Conservation (phyloP, 92 coral and sea anemone genomes). For the Porites lobata region DNA sequence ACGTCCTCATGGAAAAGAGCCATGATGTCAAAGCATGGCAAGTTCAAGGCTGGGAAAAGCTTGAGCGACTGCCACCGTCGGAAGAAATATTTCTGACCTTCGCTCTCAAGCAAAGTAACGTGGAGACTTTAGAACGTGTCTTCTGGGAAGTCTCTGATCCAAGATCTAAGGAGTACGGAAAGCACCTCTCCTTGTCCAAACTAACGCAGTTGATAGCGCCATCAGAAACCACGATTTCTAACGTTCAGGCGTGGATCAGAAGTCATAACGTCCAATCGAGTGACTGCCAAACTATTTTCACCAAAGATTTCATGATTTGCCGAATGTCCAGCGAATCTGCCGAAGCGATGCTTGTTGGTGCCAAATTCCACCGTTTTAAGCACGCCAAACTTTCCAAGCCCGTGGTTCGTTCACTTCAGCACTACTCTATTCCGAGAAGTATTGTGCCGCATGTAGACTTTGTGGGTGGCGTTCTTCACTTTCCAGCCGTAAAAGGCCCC, state of each 20-base stretch:
- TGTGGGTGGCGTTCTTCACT: slow-evolving; percentile 95
- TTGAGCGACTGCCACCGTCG: slow-evolving; percentile 73
- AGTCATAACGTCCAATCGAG: slow-evolving; percentile 60
- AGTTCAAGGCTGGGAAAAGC: slow-evolving; percentile 83
- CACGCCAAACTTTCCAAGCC: slow-evolving; percentile 73
- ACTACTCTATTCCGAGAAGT: slow-evolving; percentile 80
- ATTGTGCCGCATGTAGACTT: slow-evolving; percentile 89
- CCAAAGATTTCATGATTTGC: slow-evolving; percentile 90
- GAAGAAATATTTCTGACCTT: slow-evolving; percentile 81
- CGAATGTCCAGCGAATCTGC: slow-evolving; percentile 75
- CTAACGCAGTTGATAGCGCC: slow-evolving; percentile 81
- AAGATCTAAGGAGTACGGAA: slow-evolving; percentile 77
- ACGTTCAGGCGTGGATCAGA: slow-evolving; percentile 78
- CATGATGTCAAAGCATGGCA: slow-evolving; percentile 89
- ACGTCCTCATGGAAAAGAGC: slow-evolving; percentile 68
- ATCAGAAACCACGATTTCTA: slow-evolving; percentile 62
- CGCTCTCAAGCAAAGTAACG: slow-evolving; percentile 95
- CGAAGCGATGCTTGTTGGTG: slow-evolving; percentile 84
- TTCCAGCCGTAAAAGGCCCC: slow-evolving; percentile 91
- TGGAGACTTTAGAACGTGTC: slow-evolving; percentile 74
- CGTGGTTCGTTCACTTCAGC: slow-evolving; percentile 80
- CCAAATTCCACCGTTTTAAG: slow-evolving; percentile 82
- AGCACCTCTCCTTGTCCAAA: slow-evolving; percentile 71
- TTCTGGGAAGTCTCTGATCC: slow-evolving; percentile 98
- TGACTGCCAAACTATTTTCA: slow-evolving; percentile 72